phyloP scores from a whole-genome alignment of 2,888 invertebrate genomes.

The Zeuzera pyrina region DNA sequence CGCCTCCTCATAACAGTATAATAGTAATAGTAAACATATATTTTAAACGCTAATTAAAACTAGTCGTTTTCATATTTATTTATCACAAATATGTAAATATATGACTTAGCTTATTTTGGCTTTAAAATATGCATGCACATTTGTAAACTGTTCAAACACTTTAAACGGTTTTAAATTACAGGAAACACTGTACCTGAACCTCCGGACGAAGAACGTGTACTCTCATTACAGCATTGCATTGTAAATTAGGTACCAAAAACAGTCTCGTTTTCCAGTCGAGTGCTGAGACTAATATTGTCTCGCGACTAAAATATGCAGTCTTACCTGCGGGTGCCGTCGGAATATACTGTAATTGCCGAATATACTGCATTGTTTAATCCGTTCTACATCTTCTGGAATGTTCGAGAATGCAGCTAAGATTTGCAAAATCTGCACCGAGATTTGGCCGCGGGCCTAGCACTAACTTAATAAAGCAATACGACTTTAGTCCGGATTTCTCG shows the following conservation, averaged over 20 bases:
- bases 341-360: conserved; percentile 65
- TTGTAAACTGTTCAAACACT: too few species aligned
- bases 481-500: conserved; percentile 39
- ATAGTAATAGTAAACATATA: too few species aligned
- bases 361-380: conserved; percentile 68
- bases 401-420: conserved; percentile 67
- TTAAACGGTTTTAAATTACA: conserved; percentile 27
- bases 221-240: conserved; percentile 50
- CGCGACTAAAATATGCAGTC: conserved; percentile 61
- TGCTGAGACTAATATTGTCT: conserved; percentile 71
- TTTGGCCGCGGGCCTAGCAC: conserved; percentile 63
- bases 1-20: too few species aligned
- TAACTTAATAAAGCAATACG: conserved; percentile 52
- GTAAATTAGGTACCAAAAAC: conserved; percentile 66
- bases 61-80: too few species aligned
- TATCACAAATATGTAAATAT: too few species aligned
- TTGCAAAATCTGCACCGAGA: conserved; percentile 55
- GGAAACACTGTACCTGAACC: conserved; percentile 34
- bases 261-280: conserved; percentile 75
- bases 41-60: too few species aligned
- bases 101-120: too few species aligned
- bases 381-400: conserved; percentile 66
- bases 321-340: conserved; percentile 56
- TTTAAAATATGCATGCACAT: too few species aligned
- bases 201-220: conserved; percentile 42